Evolutionary conservation across 1,140 invertebrate genomes (phyloP).

Genomic region (Drosophila oshimai): DNA sequence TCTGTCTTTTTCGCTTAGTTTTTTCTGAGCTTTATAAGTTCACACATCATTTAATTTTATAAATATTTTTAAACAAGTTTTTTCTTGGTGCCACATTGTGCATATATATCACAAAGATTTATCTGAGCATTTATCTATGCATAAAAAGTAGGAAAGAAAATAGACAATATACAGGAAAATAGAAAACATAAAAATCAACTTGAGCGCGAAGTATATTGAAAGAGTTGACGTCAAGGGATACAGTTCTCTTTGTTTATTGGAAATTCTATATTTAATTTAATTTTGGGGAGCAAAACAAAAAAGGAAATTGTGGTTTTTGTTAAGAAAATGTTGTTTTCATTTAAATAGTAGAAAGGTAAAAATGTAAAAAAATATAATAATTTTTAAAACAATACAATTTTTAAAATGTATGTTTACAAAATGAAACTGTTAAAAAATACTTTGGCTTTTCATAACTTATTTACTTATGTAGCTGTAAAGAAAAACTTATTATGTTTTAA

Average conservation of each 20-base stretch:
- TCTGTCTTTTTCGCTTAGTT: constrained; percentile 6
- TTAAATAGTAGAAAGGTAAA: no score
- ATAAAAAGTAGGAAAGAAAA: constrained; percentile 4
- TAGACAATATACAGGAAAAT: constrained; percentile 34
- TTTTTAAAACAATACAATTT: no score
- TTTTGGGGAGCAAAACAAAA: background rate
- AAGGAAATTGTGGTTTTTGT: no score
- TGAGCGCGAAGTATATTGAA: background rate
- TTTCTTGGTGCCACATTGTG: background rate
- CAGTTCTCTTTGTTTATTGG: constrained; percentile 39
- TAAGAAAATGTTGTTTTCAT: background rate
- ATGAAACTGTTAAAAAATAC: no score
- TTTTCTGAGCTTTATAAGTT: constrained; percentile 21
- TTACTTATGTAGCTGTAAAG: no score
- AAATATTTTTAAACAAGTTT: constrained; percentile 33
- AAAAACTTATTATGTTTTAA: no score
- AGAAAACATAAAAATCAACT: constrained; percentile 21
- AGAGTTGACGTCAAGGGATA: constrained; percentile 56
- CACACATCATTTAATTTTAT: constrained; percentile 52
- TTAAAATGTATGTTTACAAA: no score
- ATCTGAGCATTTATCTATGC: constrained; percentile 32
- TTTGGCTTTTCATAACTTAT: no score
- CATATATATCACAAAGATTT: constrained; percentile 49
- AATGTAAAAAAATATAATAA: no score
- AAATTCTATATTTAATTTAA: constrained; percentile 35